Base-by-base conservation (phyloP, 2,888 invertebrate species). In the Synanthedon andrenaeformis region DNA sequence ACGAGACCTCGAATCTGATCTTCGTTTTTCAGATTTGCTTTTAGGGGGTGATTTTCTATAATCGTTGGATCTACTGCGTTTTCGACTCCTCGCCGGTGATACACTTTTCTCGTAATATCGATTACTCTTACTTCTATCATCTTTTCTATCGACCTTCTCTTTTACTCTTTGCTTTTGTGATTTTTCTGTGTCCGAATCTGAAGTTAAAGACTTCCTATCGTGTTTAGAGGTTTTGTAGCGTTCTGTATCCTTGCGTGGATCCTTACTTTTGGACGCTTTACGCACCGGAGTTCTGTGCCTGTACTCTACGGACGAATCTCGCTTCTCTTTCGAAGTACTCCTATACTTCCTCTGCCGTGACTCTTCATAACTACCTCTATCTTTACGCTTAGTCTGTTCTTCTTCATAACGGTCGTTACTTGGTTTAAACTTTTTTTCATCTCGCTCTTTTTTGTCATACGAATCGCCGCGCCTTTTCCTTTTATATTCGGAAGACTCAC, bases 101-200 rank as follows among this genome's bases (percentile, higher is more conserved):
- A 66, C 35, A 72, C 71, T 53, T 57, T 62, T 61, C 61, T 72
- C 67, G 56, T 73, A 62, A 57, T 74, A 69, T 45, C 71, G 71
- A 41, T 65, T 62, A 58, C 72, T 74, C 53, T 60, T 67, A 57
- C 71, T 75, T 8, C 60, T 55, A 54, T 53, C 56, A 55, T 70
- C 23, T 54, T 60, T 67, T 58, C 71, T 75, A 35, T 35, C 35
- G 0, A 10, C 5, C 8, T 60, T 55, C 54, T 53, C 56, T 56
- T 69, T 77, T 23, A 71, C 71, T 28, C 58, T 54, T 53, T 58
- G 70, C n/a, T 62, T 77, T 4, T 66, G 64, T 6, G 65, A 64
- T 4, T 63, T 63, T 57, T 82, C 82, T 0, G 65, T 48, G 42
- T 82, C 82, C 0, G 82, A 77, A 56, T 81, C 83, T 0, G 81